Percentiles rank a stretch among this genome's conserved stretches.
Evolutionary conservation across 2,113 vertebrate genomes (phyloP).

Genomic region (Tautogolabrus adspersus): DNA sequence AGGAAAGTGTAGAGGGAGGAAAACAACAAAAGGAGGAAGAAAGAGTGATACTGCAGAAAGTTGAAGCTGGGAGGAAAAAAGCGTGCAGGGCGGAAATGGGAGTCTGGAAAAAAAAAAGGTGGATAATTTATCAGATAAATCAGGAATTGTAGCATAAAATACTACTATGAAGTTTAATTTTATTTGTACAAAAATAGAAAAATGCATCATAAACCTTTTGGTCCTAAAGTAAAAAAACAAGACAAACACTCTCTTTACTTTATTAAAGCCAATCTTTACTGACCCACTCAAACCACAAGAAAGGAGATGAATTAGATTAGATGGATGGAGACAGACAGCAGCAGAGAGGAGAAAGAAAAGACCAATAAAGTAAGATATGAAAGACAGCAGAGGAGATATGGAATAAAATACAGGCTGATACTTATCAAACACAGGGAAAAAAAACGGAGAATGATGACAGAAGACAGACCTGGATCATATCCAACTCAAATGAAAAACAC

Average conservation of each 20-base stretch:
- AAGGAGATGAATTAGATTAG: background rate
- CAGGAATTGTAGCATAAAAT: slow-evolving; percentile 4
- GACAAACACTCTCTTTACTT: no score
- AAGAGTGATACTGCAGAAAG: slow-evolving; percentile 20
- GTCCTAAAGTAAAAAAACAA: background rate
- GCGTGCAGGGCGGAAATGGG: slow-evolving; percentile 13
- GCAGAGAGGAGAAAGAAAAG: slow-evolving; percentile 2
- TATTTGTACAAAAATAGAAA: background rate
- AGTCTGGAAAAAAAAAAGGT: slow-evolving; percentile 28
- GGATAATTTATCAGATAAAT: background rate
- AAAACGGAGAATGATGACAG: slow-evolving; percentile 50
- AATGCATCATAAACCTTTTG: no score
- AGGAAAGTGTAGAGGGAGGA: slow-evolving; percentile 14
- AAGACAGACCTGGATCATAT: slow-evolving; percentile 57
- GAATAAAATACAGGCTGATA: slow-evolving; percentile 27
- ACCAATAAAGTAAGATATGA: slow-evolving; percentile 11
- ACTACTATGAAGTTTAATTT: background rate
- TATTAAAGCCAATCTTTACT: no score
- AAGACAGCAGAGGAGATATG: slow-evolving; percentile 27
- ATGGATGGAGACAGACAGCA: background rate
- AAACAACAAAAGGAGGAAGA: slow-evolving; percentile 13
- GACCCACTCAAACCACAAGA: slow-evolving; percentile 1
- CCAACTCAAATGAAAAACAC: slow-evolving; percentile 68
- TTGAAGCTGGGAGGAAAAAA: slow-evolving; percentile 23
- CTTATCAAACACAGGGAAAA: slow-evolving; percentile 33